phyloP scores from a whole-genome alignment of 2,113 vertebrate species.

The Clarias macrocephalus region DNA sequence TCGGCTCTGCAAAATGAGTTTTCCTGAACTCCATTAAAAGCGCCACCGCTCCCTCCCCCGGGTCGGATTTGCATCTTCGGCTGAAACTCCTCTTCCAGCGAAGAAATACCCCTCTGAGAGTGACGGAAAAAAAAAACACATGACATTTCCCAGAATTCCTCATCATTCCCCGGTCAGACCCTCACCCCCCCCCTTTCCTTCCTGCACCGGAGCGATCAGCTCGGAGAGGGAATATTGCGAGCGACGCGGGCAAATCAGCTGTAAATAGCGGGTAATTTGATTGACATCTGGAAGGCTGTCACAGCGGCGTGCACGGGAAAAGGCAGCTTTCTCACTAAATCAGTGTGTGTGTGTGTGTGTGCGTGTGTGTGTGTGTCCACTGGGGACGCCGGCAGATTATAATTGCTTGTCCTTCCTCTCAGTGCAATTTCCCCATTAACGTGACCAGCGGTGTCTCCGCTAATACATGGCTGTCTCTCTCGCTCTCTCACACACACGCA shows the following conservation, averaged over 20 bases:
- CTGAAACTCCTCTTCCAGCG: slow-evolving; percentile 88
- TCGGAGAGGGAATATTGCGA: slow-evolving; percentile 95
- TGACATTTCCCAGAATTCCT: slow-evolving; percentile 97
- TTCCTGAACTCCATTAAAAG: slow-evolving; percentile 99
- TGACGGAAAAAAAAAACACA: slow-evolving; percentile 84
- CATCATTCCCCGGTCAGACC: slow-evolving; percentile 69
- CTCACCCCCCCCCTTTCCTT: slow-evolving; percentile 56
- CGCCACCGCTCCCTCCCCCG: slow-evolving; percentile 90
- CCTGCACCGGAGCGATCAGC: slow-evolving; percentile 85
- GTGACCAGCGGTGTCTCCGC: slow-evolving; percentile 93
- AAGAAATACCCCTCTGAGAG: slow-evolving; percentile 81
- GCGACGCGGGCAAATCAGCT: slow-evolving; percentile 99
- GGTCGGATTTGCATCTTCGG: slow-evolving; percentile 94
- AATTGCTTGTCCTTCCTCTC: slow-evolving; percentile 99
- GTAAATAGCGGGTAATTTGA: slow-evolving; percentile 99
- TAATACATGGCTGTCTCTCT: slow-evolving; percentile 91
- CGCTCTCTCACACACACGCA: slow-evolving; percentile 75
- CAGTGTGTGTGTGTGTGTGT: slow-evolving; percentile 80
- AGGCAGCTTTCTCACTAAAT: slow-evolving; percentile 97
- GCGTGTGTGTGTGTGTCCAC: slow-evolving; percentile 75
- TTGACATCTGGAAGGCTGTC: slow-evolving; percentile 99
- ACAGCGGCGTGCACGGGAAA: slow-evolving; percentile 72
- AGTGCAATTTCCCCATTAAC: slow-evolving; percentile 98
- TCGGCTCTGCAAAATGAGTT: slow-evolving; percentile 96
- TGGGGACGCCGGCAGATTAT: slow-evolving; percentile 93